Percentiles rank a stretch among this genome's conserved stretches.
These are phyloP conservation scores for Mnemiopsis leidyi DNA, from an alignment of 37 sponge, comb jelly and placozoan genomes.

Conservation along the genomic window DNA sequence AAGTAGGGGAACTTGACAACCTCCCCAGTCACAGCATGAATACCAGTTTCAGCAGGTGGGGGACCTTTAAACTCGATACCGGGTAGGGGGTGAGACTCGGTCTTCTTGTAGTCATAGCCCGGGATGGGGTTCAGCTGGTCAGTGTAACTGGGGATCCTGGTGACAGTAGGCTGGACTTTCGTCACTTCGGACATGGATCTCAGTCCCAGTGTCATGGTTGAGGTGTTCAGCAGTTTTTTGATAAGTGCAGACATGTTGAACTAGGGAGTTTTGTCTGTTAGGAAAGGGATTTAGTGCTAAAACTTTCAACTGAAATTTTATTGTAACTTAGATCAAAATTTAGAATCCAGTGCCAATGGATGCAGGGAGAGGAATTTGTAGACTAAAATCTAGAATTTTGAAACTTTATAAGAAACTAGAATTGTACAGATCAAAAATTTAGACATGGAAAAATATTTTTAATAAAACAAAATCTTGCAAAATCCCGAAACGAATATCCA, in stretches of 20 bases:
- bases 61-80: not conserved
- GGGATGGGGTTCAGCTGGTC: conserved; percentile 54
- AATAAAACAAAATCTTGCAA: not conserved
- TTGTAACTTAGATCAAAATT: no score
- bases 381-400: no score
- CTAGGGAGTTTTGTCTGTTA: no score
- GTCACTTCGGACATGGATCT: conserved; percentile 40
- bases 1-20: conserved; percentile 53
- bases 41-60: conserved; percentile 16
- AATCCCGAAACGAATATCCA: not conserved
- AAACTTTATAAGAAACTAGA: no score
- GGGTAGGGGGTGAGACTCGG: conserved; percentile 20
- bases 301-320: no score
- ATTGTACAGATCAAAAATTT: no score
- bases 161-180: not conserved
- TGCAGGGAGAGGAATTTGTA: no score
- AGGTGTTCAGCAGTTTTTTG: not conserved
- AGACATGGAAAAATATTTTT: no score
- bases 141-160: not conserved
- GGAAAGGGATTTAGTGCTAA: no score
- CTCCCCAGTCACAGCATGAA: conserved; percentile 49
- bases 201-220: not conserved
- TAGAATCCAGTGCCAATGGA: no score
- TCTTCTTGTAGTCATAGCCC: conserved; percentile 20
- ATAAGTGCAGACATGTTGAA: not conserved